phyloP scores from a whole-genome alignment of 2,888 invertebrate genomes.

The Mythimna albipuncta region DNA sequence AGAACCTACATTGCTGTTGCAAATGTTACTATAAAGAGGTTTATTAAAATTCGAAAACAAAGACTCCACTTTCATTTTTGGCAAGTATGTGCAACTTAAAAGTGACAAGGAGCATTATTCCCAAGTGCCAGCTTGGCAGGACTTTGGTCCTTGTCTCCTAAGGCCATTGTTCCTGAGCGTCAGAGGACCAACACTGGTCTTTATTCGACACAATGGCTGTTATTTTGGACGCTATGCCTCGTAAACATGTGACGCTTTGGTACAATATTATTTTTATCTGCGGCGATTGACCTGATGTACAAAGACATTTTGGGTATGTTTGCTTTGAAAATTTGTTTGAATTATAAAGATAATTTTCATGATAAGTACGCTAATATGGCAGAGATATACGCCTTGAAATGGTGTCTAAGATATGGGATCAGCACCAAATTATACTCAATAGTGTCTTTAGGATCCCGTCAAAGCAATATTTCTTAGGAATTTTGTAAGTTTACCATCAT shows the following conservation, averaged over 20 bases:
- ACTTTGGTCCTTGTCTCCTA: conserved; percentile 31
- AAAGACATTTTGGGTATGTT: conserved; percentile 49
- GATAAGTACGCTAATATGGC: conserved; percentile 9
- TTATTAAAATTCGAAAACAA: no score
- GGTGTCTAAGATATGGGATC: neutral
- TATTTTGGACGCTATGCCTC: conserved; percentile 66
- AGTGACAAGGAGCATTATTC: conserved; percentile 20
- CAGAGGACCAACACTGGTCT: conserved; percentile 39
- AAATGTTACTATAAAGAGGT: neutral
- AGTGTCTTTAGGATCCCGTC: neutral
- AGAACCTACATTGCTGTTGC: neutral
- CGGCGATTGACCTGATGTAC: conserved; percentile 54
- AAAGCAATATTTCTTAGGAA: neutral
- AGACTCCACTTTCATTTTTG: neutral
- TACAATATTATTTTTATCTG: conserved; percentile 66
- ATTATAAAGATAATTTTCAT: conserved; percentile 30
- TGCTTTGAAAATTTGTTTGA: conserved; percentile 29
- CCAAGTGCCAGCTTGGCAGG: conserved; percentile 35
- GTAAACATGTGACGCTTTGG: conserved; percentile 57
- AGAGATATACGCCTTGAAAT: neutral
- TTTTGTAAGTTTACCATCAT: no score
- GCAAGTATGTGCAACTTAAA: neutral
- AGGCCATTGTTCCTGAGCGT: conserved; percentile 29
- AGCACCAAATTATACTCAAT: neutral
- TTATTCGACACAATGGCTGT: conserved; percentile 61